These are phyloP conservation scores for Paramormyrops hopkinsi DNA, from an alignment of 2,797 vertebrate species.

Conservation along the genomic window DNA sequence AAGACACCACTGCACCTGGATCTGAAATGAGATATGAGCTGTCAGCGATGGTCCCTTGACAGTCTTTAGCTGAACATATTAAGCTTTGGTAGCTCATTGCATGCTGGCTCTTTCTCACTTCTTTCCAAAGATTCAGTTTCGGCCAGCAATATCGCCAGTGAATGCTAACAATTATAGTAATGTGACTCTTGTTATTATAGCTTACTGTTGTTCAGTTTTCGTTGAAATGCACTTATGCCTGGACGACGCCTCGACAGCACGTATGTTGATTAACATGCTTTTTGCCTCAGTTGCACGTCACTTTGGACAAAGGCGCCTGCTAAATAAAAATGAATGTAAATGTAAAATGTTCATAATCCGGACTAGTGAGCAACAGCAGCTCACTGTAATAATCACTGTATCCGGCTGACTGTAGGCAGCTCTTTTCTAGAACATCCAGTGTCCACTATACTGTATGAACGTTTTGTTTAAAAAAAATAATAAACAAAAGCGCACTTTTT, in stretches of 20 bases:
- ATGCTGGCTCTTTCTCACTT: background rate
- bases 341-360: background rate
- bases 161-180: background rate
- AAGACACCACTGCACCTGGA: background rate
- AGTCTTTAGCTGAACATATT: background rate
- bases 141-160: background rate
- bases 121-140: background rate
- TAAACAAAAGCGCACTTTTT: background rate
- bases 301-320: background rate
- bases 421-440: background rate
- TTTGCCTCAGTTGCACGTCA: background rate
- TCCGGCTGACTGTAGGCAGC: background rate
- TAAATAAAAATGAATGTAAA: background rate
- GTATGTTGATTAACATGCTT: background rate
- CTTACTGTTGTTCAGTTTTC: background rate
- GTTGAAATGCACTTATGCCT: background rate
- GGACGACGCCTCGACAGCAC: background rate
- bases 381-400: background rate
- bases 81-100: background rate
- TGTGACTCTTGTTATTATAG: background rate
- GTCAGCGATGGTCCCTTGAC: background rate
- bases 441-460: background rate
- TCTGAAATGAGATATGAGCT: background rate
- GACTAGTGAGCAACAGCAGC: background rate
- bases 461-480: background rate